Conservation (phyloP, 2,797 vertebrate genomes). For the Muscicapa striata region DNA sequence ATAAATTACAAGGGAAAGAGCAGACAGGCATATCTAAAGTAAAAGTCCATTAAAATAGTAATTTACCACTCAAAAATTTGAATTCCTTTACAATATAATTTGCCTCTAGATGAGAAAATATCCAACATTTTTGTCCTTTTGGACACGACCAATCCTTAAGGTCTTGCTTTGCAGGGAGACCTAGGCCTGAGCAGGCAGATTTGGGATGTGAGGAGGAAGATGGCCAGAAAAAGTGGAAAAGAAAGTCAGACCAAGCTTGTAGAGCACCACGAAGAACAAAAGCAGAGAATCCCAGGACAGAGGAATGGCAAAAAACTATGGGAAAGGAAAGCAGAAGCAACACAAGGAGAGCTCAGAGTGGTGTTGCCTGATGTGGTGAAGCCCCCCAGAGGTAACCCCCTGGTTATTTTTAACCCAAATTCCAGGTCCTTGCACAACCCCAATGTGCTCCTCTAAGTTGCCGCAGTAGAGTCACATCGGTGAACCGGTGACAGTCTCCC, state of each 20-base stretch:
- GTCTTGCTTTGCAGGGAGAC: neutral
- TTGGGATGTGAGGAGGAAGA: neutral
- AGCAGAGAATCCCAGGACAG: neutral
- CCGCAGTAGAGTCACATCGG: slow-evolving; percentile 65
- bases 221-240: neutral
- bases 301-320: neutral
- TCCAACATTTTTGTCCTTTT: neutral
- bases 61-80: neutral
- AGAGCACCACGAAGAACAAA: neutral
- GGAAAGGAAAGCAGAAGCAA: neutral
- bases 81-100: neutral
- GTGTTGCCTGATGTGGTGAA: neutral
- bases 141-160: neutral
- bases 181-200: neutral
- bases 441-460: slow-evolving; percentile 62
- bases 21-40: neutral
- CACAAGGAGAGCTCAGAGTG: neutral
- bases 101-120: neutral
- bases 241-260: neutral
- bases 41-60: neutral
- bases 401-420: slow-evolving; percentile 57
- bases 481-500: slow-evolving; percentile 76
- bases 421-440: slow-evolving; percentile 57
- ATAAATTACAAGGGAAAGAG: neutral
- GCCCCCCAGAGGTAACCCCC: neutral